Evolutionary conservation across 2,113 vertebrate species (phyloP), one percentile per base, ranked within the genome.

Genomic region (Gracilinanus agilis): DNA sequence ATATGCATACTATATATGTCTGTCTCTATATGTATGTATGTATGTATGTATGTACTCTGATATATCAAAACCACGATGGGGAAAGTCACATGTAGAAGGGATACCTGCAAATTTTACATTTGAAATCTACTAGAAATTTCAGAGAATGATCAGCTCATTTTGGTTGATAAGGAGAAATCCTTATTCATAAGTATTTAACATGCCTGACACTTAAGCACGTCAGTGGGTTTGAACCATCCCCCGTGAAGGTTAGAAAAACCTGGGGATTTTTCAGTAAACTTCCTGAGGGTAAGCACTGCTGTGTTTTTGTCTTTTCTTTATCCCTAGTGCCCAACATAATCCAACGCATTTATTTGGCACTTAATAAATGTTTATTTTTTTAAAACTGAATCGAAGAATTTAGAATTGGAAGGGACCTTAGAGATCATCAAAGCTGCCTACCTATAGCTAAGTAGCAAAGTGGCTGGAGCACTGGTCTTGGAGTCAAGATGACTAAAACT

Each of bases 121-220:
- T 67, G 29, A 29, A 67, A 67, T 67, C 27, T 67, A 67, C 27
- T 67, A 29, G 58, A 34, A 67, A 34, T 12, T 67, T 34, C 34
- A 67, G 58, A 61, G 94, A 97, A 88, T 97, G 96, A 97, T 95
- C 96, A 94, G 97, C 95, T 96, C 97, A 97, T 97, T 94, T 97
- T 29, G 95, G 91, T 91, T 95, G 90, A 91, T 97, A 96, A 91
- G 95, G 92, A 67, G 40, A 96, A 88, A 89, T 96, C 90, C 94
- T 95, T 95, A 94, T 96, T 96, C 97, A 92, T 1, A 54, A 10
- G 56, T 9, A 61, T 29, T 61, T 61, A 25, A 67, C 58, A 67
- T 29, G 9, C 58, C 11, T 67, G 27, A 29, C 89, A 95, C 96
- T 96, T 96, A 96, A 96, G 96, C 93, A 94, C 44, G 96, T 94